A percentile compares a stretch with the other conserved stretches of the same genome.
phyloP scores from a whole-genome alignment of 1,140 invertebrate genomes.

The Drosophila bifasciata region DNA sequence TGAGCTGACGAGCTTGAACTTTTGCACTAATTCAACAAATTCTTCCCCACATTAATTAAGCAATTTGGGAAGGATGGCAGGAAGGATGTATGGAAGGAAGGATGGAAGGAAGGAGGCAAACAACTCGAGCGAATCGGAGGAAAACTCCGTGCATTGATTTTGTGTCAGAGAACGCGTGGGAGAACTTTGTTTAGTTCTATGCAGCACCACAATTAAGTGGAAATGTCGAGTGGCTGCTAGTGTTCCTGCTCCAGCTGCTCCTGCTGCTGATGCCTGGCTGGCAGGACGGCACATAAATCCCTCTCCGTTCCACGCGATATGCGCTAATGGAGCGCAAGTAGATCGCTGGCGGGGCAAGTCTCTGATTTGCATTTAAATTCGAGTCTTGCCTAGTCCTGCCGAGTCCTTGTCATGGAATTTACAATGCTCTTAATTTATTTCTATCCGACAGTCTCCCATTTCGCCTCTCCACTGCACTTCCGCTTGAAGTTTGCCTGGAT shows the following conservation, averaged over 20 bases:
- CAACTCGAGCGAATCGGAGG: constrained; percentile 12
- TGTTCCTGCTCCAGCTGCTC: constrained; percentile 3
- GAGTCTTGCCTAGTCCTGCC: constrained; percentile 4
- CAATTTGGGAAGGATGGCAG: constrained; percentile 19
- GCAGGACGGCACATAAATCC: constrained; percentile 43
- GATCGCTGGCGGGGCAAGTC: constrained; percentile 22
- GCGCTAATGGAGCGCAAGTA: constrained; percentile 48
- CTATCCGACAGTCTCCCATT: constrained; percentile 2
- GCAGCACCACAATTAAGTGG: constrained; percentile 40
- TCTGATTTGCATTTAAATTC: constrained; percentile 47
- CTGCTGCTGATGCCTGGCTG: no score
- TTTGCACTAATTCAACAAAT: constrained; percentile 48
- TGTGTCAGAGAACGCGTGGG: constrained; percentile 26
- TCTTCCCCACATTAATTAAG: constrained; percentile 45
- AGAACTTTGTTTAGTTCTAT: constrained; percentile 22
- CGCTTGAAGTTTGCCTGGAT: constrained; percentile 48
- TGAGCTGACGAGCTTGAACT: constrained; percentile 24
- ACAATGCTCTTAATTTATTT: constrained; percentile 1
- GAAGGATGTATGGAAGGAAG: background rate
- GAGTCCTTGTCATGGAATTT: constrained; percentile 1
- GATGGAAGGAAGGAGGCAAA: no score
- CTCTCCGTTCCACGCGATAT: constrained; percentile 15
- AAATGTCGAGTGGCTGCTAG: constrained; percentile 51
- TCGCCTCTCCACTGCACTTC: constrained; percentile 15
- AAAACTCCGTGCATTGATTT: constrained; percentile 34